A percentile compares a stretch with the other conserved stretches of the same genome.
These are phyloP conservation scores for Progne subis DNA, from an alignment of 2,113 vertebrate species.

Conservation along the genomic window DNA sequence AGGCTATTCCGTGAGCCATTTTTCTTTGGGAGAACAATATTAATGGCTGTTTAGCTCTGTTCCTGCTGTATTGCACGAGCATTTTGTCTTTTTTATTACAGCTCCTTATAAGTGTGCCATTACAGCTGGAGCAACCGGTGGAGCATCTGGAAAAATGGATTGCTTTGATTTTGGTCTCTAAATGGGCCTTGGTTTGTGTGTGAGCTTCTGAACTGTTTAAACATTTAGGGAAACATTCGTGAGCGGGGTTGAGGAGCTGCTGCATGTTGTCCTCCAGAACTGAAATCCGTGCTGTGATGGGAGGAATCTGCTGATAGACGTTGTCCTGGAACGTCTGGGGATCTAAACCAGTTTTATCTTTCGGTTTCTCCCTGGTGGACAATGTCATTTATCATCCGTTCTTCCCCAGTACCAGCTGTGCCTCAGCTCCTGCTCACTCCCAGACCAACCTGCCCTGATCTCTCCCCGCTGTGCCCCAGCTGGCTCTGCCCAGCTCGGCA, in stretches of 20 bases:
- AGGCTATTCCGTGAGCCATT: slow-evolving; percentile 35
- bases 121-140: slow-evolving; percentile 24
- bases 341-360: accelerated
- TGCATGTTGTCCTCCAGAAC: not conserved
- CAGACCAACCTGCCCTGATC: accelerated
- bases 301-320: accelerated
- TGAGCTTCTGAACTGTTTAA: not conserved
- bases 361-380: not conserved
- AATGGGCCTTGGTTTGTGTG: not conserved
- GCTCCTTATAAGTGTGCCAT: slow-evolving; percentile 33
- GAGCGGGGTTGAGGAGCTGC: not conserved
- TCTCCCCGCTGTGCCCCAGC: not conserved
- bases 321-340: accelerated
- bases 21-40: slow-evolving; percentile 61
- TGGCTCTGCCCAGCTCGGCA: not conserved
- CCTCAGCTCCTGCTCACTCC: not conserved
- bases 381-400: accelerated
- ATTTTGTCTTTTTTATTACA: slow-evolving; percentile 58
- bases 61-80: not conserved
- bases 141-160: slow-evolving; percentile 32
- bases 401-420: accelerated
- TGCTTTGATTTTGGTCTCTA: not conserved
- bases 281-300: accelerated
- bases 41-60: slow-evolving; percentile 57
- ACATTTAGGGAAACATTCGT: not conserved